Conservation (phyloP, 1,140 invertebrate species). For the Orchestia grillus region DNA sequence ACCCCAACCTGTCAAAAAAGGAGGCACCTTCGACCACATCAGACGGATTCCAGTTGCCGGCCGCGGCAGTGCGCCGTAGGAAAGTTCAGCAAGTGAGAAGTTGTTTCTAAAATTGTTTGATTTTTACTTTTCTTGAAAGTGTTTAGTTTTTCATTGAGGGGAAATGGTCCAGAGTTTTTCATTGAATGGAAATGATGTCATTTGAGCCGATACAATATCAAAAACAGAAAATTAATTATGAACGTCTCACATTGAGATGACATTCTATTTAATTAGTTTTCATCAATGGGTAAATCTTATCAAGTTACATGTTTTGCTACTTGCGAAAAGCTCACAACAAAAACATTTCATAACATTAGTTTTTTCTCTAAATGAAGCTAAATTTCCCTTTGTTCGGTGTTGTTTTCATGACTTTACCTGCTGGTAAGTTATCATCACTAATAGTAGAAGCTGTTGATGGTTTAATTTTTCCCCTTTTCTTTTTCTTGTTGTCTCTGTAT, state of each 20-base stretch:
- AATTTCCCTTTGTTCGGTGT: neutral
- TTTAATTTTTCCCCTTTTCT: neutral
- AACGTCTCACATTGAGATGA: neutral
- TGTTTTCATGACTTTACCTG: neutral
- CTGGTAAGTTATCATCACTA: neutral
- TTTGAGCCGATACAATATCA: neutral
- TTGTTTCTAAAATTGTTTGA: neutral
- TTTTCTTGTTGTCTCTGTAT: too few species aligned
- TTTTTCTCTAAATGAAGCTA: neutral
- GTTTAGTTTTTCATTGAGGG: too few species aligned
- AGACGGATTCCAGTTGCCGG: neutral
- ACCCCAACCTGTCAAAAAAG: neutral
- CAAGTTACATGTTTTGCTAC: neutral
- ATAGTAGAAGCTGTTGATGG: neutral
- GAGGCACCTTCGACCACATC: neutral
- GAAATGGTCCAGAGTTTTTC: too few species aligned
- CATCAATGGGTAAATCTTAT: neutral
- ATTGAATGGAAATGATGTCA: too few species aligned
- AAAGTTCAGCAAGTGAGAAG: neutral
- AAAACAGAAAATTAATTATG: neutral
- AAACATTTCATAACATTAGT: neutral
- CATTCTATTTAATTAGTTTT: neutral
- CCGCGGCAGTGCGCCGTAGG: neutral
- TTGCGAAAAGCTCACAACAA: neutral
- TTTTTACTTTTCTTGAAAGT: neutral